These are phyloP conservation scores for Atractosteus spatula DNA, from an alignment of 2,113 vertebrate species.

Conservation along the genomic window DNA sequence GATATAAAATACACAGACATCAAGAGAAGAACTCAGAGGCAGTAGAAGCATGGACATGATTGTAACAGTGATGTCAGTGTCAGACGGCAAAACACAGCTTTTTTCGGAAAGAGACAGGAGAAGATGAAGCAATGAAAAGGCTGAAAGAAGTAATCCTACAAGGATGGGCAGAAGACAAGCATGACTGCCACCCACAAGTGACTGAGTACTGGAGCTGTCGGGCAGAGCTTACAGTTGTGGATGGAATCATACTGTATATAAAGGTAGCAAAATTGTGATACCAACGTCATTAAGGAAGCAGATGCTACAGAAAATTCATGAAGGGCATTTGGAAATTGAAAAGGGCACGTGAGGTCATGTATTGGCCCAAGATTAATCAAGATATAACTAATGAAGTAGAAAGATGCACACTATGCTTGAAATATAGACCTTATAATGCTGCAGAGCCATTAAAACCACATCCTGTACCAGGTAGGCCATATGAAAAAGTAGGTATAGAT, in stretches of 20 bases:
- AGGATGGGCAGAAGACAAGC: neutral
- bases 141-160: neutral
- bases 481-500: neutral
- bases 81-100: no score
- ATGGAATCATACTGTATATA: constrained; percentile 8
- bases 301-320: constrained; percentile 12
- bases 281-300: neutral
- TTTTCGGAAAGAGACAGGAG: no score
- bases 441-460: constrained; percentile 1
- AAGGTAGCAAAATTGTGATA: constrained; percentile 15
- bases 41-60: no score
- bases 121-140: no score
- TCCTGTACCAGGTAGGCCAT: neutral
- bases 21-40: no score
- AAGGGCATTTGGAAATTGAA: constrained; percentile 13
- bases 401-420: neutral
- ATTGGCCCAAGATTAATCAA: constrained; percentile 7
- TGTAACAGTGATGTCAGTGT: no score
- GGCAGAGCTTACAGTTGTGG: neutral
- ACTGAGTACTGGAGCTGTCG: constrained; percentile 9
- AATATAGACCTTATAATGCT: constrained; percentile 1
- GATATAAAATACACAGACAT: no score
- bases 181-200: neutral
- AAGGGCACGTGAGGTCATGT: constrained; percentile 3
- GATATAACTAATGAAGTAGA: neutral